phyloP scores from a whole-genome alignment of 2,113 vertebrate genomes.

The Zosterops hypoxanthus region DNA sequence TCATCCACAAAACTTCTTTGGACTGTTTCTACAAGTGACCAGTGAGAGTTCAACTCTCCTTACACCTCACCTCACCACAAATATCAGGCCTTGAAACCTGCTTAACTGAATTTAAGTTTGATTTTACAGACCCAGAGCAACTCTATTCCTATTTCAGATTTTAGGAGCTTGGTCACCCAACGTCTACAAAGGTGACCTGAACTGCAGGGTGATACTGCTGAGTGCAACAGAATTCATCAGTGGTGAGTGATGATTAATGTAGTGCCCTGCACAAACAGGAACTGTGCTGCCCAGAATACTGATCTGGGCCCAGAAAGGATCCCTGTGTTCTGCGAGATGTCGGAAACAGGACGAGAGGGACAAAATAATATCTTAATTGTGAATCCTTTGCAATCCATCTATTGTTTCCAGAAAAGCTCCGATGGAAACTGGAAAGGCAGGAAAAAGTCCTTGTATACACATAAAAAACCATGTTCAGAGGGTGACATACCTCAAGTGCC shows the following conservation, averaged over 20 bases:
- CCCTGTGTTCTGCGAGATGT: not conserved
- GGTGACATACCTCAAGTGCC: conserved; percentile 87
- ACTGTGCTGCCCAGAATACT: not conserved
- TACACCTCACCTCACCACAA: not conserved
- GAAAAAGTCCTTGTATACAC: not conserved
- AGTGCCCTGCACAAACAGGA: not conserved
- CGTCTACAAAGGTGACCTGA: not conserved
- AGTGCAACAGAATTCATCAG: not conserved
- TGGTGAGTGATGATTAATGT: not conserved
- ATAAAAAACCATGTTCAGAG: not conserved
- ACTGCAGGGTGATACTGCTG: not conserved
- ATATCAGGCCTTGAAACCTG: not conserved
- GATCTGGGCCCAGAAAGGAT: not conserved
- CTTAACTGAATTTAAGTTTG: not conserved
- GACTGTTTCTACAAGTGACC: not conserved
- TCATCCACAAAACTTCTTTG: not conserved
- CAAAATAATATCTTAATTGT: conserved; percentile 28
- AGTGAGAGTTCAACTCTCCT: not conserved
- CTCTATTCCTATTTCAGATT: not conserved
- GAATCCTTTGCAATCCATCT: not conserved
- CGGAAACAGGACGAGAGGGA: not conserved
- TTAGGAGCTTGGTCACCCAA: not conserved
- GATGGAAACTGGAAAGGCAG: not conserved
- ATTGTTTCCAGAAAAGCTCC: not conserved
- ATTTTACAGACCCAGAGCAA: not conserved